Evolutionary conservation across 1,140 invertebrate genomes (phyloP).

Genomic region (Lasioglossum baleicum): DNA sequence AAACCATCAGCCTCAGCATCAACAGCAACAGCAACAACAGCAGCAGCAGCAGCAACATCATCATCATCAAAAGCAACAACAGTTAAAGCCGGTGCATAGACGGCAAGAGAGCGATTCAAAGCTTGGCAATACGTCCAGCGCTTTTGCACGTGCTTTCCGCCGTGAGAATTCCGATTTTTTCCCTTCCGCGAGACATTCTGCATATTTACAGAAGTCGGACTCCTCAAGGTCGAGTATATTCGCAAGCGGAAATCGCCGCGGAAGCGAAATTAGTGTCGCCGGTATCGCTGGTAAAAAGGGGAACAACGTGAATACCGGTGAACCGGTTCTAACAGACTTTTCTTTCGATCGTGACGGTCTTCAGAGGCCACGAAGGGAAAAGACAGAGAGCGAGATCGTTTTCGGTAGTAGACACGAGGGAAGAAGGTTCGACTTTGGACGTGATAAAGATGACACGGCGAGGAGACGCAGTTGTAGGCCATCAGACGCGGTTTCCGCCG

Average conservation of each 20-base stretch:
- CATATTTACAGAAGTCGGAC: conserved; percentile 83
- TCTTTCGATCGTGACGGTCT: conserved; percentile 82
- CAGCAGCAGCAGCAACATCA: conserved; percentile 68
- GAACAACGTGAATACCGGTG: conserved; percentile 77
- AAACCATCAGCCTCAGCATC: conserved; percentile 57
- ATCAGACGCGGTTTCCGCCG: conserved; percentile 70
- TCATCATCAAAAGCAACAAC: conserved; percentile 69
- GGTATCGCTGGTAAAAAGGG: conserved; percentile 78
- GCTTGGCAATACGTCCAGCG: conserved; percentile 80
- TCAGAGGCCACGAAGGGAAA: conserved; percentile 87
- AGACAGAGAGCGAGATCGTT: conserved; percentile 92
- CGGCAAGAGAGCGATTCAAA: conserved; percentile 85
- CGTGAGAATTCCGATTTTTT: conserved; percentile 91
- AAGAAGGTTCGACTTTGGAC: conserved; percentile 77
- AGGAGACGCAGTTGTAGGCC: conserved; percentile 79
- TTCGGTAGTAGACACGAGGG: conserved; percentile 81
- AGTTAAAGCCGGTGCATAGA: conserved; percentile 76
- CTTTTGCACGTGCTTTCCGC: conserved; percentile 88
- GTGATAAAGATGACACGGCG: conserved; percentile 72
- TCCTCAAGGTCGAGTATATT: conserved; percentile 79
- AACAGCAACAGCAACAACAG: conserved; percentile 69
- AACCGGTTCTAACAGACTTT: conserved; percentile 87
- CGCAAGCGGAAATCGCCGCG: conserved; percentile 84
- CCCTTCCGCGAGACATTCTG: conserved; percentile 87
- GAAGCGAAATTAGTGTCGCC: conserved; percentile 79